These are phyloP conservation scores for Lichenostomus cassidix DNA, from an alignment of 2,113 vertebrate genomes.

Conservation along the genomic window DNA sequence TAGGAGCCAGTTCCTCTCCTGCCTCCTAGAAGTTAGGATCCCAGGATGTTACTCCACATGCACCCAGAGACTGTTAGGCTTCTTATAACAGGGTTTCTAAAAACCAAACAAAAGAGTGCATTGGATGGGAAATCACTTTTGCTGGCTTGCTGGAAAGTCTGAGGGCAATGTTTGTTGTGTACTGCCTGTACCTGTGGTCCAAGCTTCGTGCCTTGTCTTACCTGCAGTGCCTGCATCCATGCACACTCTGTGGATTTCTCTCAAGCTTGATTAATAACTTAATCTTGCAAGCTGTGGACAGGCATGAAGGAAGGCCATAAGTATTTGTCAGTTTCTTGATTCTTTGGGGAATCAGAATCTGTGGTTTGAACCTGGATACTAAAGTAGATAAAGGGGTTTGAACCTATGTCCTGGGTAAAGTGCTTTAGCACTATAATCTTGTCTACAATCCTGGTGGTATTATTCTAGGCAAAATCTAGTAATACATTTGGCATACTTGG, in stretches of 20 bases:
- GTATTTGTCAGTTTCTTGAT: background rate
- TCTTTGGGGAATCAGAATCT: background rate
- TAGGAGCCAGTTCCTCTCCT: background rate
- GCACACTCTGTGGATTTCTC: background rate
- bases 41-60: background rate
- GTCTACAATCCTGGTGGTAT: background rate
- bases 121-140: background rate
- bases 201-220: background rate
- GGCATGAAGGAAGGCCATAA: background rate
- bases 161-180: background rate
- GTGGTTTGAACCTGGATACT: background rate
- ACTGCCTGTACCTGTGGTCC: background rate
- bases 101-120: background rate
- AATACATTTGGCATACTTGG: background rate
- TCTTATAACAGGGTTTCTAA: background rate
- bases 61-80: background rate
- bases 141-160: background rate
- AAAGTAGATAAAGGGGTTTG: background rate
- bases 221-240: background rate
- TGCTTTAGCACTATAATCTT: background rate
- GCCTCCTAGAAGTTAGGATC: background rate
- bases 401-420: background rate
- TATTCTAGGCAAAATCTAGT: background rate
- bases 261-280: background rate
- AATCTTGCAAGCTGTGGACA: background rate